Evolutionary conservation across 2,797 vertebrate species (phyloP).

Genomic region (Falco columbarius): DNA sequence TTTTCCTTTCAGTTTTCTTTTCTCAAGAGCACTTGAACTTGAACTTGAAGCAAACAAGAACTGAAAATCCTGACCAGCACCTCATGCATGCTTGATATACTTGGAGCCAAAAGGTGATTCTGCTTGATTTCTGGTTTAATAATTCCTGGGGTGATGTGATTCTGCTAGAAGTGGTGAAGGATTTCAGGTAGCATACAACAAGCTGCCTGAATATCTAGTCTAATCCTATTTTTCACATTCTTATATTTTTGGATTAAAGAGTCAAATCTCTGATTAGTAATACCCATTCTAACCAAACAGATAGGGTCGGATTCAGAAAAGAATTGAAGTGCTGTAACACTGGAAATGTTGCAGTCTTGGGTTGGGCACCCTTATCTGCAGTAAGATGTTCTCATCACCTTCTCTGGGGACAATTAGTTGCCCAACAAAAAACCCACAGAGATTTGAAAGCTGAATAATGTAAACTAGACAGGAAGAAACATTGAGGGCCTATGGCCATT

Average conservation of each 20-base stretch:
- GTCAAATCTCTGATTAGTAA: neutral
- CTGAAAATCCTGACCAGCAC: neutral
- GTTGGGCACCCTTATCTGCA: neutral
- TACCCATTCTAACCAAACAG: neutral
- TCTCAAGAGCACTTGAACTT: neutral
- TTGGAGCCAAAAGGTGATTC: conserved; percentile 14
- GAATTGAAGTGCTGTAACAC: neutral
- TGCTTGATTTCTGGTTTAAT: conserved; percentile 17
- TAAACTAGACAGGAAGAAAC: neutral
- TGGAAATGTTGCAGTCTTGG: neutral
- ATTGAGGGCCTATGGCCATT: neutral
- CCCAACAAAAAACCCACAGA: neutral
- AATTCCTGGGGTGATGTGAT: neutral
- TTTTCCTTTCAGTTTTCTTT: conserved; percentile 9
- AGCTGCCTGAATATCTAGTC: neutral
- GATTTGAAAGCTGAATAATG: neutral
- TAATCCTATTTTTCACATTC: neutral
- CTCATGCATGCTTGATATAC: conserved; percentile 25
- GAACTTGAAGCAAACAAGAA: conserved; percentile 7
- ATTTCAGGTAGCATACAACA: neutral
- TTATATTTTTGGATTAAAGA: neutral
- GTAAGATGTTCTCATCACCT: neutral
- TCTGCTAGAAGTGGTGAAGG: neutral
- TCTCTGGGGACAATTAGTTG: neutral
- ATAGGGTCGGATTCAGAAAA: neutral